Conservation (phyloP, 1,140 invertebrate genomes). For the Cheumatopsyche charites region DNA sequence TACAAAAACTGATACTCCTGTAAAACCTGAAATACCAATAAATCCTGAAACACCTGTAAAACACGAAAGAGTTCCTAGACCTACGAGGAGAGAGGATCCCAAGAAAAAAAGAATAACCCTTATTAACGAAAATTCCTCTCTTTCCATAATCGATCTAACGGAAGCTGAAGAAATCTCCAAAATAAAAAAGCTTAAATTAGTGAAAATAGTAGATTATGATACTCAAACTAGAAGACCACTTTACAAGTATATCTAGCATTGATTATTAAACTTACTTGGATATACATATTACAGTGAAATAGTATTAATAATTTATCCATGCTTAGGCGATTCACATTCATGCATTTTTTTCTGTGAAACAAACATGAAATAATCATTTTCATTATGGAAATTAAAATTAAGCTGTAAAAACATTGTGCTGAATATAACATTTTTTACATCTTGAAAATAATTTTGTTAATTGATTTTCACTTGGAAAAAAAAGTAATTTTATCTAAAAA, state of each 20-base stretch:
- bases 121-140: background rate
- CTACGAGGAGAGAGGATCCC: background rate
- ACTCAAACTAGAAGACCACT: conserved; percentile 26
- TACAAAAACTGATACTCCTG: no score
- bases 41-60: no score
- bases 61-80: background rate
- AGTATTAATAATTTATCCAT: background rate
- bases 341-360: background rate
- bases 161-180: conserved; percentile 23
- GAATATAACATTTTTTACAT: no score
- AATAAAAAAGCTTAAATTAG: conserved; percentile 14
- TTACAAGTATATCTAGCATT: conserved; percentile 24
- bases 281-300: background rate
- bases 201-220: conserved; percentile 31
- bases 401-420: no score
- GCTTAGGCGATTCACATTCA: background rate
- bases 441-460: no score
- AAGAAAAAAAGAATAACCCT: conserved; percentile 9
- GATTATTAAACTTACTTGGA: background rate
- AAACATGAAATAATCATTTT: background rate
- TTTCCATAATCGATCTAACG: background rate
- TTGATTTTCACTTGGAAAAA: no score
- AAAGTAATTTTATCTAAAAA: background rate
- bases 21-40: no score
- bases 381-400: background rate